phyloP scores from a whole-genome alignment of 2,113 vertebrate species.

The Solea solea region DNA sequence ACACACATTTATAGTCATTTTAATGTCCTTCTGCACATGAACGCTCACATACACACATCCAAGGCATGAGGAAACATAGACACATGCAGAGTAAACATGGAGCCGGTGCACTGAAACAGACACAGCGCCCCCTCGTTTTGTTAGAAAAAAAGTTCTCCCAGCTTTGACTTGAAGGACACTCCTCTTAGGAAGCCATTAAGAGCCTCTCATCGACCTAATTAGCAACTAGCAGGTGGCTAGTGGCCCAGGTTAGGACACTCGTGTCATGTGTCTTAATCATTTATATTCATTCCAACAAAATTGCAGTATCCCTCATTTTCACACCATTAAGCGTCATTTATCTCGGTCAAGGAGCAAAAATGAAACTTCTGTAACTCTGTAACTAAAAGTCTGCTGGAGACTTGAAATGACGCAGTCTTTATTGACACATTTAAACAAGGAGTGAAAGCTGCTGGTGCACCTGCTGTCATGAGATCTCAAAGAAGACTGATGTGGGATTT shows the following conservation, averaged over 20 bases:
- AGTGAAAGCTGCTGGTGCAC: conserved; percentile 11
- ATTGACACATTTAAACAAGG: conserved; percentile 6
- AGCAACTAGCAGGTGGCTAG: conserved; percentile 56
- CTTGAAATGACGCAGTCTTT: conserved; percentile 34
- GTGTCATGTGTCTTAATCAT: conserved; percentile 63
- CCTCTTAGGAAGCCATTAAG: conserved; percentile 61
- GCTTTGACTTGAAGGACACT: conserved; percentile 39
- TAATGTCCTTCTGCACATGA: too few species aligned
- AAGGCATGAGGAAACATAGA: too few species aligned
- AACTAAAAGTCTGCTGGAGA: conserved; percentile 36
- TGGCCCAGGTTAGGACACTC: conserved; percentile 53
- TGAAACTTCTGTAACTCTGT: conserved; percentile 32
- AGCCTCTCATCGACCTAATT: conserved; percentile 65
- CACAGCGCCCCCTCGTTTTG: conserved; percentile 20
- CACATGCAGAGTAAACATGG: too few species aligned
- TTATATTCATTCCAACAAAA: conserved; percentile 60
- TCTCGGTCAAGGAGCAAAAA: conserved; percentile 45
- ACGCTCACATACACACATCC: too few species aligned
- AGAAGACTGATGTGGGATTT: conserved; percentile 45
- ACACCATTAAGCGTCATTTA: conserved; percentile 59
- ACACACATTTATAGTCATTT: too few species aligned
- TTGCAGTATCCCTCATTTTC: conserved; percentile 61
- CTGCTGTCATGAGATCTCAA: conserved; percentile 19
- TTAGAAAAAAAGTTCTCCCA: conserved; percentile 1
- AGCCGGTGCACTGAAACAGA: conserved; percentile 11